A percentile compares a stretch with the other conserved stretches of the same genome.
Conservation (phyloP, 1,140 invertebrate genomes). For the Drosophila ambigua region DNA sequence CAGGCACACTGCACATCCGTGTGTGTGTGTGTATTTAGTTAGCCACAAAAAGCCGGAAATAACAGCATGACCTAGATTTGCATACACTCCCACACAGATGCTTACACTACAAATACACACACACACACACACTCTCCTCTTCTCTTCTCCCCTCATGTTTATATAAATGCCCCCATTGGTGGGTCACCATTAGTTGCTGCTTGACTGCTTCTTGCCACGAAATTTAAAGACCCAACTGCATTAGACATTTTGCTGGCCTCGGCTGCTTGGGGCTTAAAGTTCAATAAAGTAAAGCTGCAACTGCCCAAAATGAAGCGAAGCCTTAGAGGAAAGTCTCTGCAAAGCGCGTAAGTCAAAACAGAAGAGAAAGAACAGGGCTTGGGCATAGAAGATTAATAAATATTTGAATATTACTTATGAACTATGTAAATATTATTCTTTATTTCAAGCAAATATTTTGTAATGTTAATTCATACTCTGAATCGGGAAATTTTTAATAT, state of each 20-base stretch:
- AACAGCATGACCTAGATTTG: slow-evolving; percentile 73
- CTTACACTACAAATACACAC: slow-evolving; percentile 1
- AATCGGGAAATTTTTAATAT: too few species aligned
- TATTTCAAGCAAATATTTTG: too few species aligned
- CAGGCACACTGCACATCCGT: not conserved
- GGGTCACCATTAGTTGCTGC: slow-evolving; percentile 7
- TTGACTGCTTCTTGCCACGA: slow-evolving; percentile 26
- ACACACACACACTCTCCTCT: slow-evolving; percentile 1
- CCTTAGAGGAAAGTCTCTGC: too few species aligned
- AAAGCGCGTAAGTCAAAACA: too few species aligned
- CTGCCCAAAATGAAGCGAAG: not conserved
- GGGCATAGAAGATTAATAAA: too few species aligned
- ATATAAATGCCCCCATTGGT: slow-evolving; percentile 35
- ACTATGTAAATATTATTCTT: too few species aligned
- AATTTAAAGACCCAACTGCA: slow-evolving; percentile 49
- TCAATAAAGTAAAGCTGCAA: slow-evolving; percentile 8
- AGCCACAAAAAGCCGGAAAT: slow-evolving; percentile 74
- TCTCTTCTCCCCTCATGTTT: slow-evolving; percentile 13
- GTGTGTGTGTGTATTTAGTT: slow-evolving; percentile 39
- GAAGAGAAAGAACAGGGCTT: too few species aligned
- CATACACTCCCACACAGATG: slow-evolving; percentile 25
- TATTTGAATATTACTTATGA: too few species aligned
- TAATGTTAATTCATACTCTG: too few species aligned
- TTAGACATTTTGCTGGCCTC: too few species aligned
- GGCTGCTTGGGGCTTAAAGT: slow-evolving; percentile 1